Conservation (phyloP, 2,888 invertebrate species). For the Stomorhina lunata region DNA sequence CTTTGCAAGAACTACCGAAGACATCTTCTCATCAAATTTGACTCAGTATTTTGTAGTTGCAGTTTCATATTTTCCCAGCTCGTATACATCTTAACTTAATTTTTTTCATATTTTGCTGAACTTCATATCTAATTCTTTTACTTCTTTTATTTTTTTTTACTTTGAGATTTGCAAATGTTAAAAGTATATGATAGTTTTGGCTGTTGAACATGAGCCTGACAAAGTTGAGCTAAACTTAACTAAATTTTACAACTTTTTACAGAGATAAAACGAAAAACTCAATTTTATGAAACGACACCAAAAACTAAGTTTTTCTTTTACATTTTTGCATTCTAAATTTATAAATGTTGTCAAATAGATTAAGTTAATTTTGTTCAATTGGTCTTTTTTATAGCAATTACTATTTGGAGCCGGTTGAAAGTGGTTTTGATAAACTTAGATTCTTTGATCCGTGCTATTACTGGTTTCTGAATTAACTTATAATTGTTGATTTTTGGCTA, state of each 20-base stretch:
- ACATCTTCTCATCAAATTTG: conserved; percentile 49
- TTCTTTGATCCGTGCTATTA: too few relatives aligned
- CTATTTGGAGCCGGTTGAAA: too few relatives aligned
- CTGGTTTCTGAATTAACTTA: too few relatives aligned
- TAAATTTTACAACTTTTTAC: conserved; percentile 13
- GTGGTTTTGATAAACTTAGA: too few relatives aligned
- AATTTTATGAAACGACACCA: neutral
- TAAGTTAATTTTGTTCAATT: neutral
- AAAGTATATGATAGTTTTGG: conserved; percentile 28
- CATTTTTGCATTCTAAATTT: conserved; percentile 4
- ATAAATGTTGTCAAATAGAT: conserved; percentile 17
- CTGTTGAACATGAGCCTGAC: conserved; percentile 30
- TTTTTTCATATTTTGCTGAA: conserved; percentile 25
- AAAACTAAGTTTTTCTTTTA: neutral
- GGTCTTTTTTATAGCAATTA: too few relatives aligned
- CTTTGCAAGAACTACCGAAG: conserved; percentile 39
- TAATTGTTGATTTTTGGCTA: too few relatives aligned
- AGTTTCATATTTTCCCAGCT: conserved; percentile 27
- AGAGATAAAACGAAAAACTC: too few relatives aligned
- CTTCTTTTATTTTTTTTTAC: neutral
- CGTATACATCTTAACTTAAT: conserved; percentile 8
- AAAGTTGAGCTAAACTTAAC: conserved; percentile 42
- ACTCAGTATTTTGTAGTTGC: conserved; percentile 8
- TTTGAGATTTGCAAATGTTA: neutral
- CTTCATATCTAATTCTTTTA: conserved; percentile 15